These are phyloP conservation scores for Erebia palarica DNA, from an alignment of 2,888 invertebrate genomes.

Conservation along the genomic window DNA sequence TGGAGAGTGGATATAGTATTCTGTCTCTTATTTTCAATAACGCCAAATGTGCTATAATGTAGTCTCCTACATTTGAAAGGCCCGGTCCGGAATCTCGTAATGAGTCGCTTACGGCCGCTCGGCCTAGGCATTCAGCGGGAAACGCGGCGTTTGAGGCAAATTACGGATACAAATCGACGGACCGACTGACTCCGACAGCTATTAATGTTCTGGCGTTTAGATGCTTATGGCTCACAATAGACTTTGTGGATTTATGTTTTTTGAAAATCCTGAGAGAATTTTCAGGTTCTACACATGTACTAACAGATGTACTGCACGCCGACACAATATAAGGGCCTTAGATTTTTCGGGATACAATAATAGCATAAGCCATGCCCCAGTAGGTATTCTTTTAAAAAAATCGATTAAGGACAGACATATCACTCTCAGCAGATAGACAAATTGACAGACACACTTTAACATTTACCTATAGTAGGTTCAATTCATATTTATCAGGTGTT, in stretches of 20 bases:
- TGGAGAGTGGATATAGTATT: too few species aligned
- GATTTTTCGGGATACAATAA: too few species aligned
- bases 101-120: slow-evolving; percentile 26
- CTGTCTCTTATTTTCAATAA: not conserved
- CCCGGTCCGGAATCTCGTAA: slow-evolving; percentile 21
- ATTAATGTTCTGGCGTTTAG: slow-evolving; percentile 6
- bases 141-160: slow-evolving; percentile 35
- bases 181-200: slow-evolving; percentile 16
- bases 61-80: not conserved
- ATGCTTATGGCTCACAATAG: slow-evolving; percentile 1
- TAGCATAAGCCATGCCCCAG: too few species aligned
- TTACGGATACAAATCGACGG: slow-evolving; percentile 39
- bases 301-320: too few species aligned
- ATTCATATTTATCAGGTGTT: too few species aligned
- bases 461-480: too few species aligned
- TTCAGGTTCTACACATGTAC: too few species aligned
- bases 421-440: too few species aligned
- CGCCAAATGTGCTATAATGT: not conserved
- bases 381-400: too few species aligned
- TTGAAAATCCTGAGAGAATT: not conserved
- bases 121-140: slow-evolving; percentile 34
- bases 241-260: slow-evolving; percentile 1
- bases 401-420: too few species aligned
- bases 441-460: too few species aligned
- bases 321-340: too few species aligned